Conservation (phyloP, 2,888 invertebrate genomes). For the Nysson spinosus region DNA sequence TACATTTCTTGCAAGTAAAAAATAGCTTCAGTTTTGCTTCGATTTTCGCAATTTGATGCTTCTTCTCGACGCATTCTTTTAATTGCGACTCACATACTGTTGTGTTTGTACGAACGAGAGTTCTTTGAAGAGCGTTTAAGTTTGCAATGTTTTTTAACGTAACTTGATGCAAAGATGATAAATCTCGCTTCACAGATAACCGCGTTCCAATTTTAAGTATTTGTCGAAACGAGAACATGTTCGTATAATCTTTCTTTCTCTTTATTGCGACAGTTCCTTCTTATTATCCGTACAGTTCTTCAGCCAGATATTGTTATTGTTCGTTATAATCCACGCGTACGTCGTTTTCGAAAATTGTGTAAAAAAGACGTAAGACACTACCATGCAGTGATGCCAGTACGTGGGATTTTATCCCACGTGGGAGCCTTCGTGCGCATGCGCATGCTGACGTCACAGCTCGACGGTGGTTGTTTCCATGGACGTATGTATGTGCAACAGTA, state of each 20-base stretch:
- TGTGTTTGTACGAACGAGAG: neutral
- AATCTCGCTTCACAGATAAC: neutral
- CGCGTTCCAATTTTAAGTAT: constrained; percentile 8
- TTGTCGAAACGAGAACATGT: constrained; percentile 31
- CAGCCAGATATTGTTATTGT: no score
- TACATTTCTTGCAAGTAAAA: constrained; percentile 95
- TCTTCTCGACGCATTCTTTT: neutral
- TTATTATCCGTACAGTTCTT: no score
- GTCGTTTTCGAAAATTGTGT: no score
- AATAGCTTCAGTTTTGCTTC: constrained; percentile 83
- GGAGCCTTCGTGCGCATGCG: no score
- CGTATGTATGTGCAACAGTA: no score
- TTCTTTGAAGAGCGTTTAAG: neutral
- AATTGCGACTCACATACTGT: neutral
- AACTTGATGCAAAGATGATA: neutral
- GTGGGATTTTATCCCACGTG: no score
- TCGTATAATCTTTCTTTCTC: neutral
- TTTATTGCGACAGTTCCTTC: no score
- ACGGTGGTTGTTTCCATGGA: no score
- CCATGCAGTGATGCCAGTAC: no score
- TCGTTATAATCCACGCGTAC: no score
- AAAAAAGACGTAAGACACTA: no score
- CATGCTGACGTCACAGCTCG: no score
- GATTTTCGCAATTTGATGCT: constrained; percentile 70
- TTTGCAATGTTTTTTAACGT: neutral